A percentile compares a stretch with the other conserved stretches of the same genome.
These are phyloP conservation scores for Carapus acus DNA, from an alignment of 2,797 vertebrate genomes.

Conservation along the genomic window DNA sequence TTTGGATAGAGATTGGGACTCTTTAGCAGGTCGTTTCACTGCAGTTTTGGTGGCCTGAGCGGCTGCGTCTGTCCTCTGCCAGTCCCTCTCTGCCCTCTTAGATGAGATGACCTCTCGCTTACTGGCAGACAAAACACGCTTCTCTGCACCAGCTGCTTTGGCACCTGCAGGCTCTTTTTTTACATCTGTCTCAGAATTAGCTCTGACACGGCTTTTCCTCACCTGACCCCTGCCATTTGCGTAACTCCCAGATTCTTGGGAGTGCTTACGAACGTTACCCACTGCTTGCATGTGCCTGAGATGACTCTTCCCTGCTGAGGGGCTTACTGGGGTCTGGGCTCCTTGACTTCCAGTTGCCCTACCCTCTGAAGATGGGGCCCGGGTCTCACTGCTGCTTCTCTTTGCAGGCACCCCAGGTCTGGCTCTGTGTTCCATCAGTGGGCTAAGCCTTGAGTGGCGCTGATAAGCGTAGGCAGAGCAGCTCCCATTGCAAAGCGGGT, in stretches of 20 bases:
- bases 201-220: conserved; percentile 62
- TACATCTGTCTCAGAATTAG: conserved; percentile 65
- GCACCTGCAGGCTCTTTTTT: conserved; percentile 56
- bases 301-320: conserved; percentile 63
- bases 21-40: conserved; percentile 61
- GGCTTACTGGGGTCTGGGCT: conserved; percentile 67
- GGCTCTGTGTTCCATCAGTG: conserved; percentile 66
- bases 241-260: conserved; percentile 47
- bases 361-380: conserved; percentile 60
- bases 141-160: conserved; percentile 58
- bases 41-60: conserved; percentile 54
- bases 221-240: conserved; percentile 53
- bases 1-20: conserved; percentile 60
- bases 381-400: conserved; percentile 76
- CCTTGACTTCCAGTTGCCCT: conserved; percentile 55
- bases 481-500: conserved; percentile 75
- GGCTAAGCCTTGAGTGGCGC: conserved; percentile 75
- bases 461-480: conserved; percentile 75
- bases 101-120: conserved; percentile 59
- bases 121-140: conserved; percentile 47
- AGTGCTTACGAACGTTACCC: conserved; percentile 67
- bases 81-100: conserved; percentile 66
- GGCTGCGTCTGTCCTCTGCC: conserved; percentile 56
- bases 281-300: conserved; percentile 69
- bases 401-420: conserved; percentile 55